Evolutionary conservation across 2,797 vertebrate genomes (phyloP), one percentile per base, ranked within the genome.

Genomic region (Philypnodon macrostomus): DNA sequence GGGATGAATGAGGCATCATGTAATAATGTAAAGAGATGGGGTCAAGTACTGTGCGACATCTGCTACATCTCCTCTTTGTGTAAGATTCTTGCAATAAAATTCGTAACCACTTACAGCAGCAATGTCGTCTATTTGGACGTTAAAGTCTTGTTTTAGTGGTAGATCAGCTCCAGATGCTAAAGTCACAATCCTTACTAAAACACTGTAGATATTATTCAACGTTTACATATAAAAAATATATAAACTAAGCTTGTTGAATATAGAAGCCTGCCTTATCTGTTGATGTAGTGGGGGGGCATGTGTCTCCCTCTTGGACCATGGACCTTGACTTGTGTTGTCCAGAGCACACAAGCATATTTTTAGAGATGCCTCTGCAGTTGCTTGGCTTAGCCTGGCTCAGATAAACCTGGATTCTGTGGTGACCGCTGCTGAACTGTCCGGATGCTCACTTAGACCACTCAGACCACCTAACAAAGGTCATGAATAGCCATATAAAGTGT

Each of bases 381-480:
- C 53, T 37, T 16, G 58, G 77, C 74, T 83, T 63, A 73, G 57
- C 54, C 51, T 48, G 65, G 73, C 77, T 78, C 60, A 63, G 58
- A 42, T 14, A 11, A 47, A 40, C 67, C 65, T 36, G 4, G 33
- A 29, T 63, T 71, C 77, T 74, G 63, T 70, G 63, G 67, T 75
- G 71, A 73, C 74, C 77, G 65, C 56, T 46, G 64, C 59, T 80
- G 73, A 71, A 64, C 76, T 56, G 66, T 57, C 52, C 37, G 14
- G 48, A 41, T 26, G n/a, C 12, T 36, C 15, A 7, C 15, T 19
- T 13, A 12, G 7, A 2, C 17, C 41, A 24, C 59, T 48, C 47
- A 70, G 73, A 70, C 67, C 76, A 75, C 85, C 84, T 76, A 67
- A 81, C 73, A 29, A 10, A 29, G 79, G 68, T 83, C 80, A 61